Conservation (phyloP, 2,888 invertebrate species). For the Hypselothyrea guttata region DNA sequence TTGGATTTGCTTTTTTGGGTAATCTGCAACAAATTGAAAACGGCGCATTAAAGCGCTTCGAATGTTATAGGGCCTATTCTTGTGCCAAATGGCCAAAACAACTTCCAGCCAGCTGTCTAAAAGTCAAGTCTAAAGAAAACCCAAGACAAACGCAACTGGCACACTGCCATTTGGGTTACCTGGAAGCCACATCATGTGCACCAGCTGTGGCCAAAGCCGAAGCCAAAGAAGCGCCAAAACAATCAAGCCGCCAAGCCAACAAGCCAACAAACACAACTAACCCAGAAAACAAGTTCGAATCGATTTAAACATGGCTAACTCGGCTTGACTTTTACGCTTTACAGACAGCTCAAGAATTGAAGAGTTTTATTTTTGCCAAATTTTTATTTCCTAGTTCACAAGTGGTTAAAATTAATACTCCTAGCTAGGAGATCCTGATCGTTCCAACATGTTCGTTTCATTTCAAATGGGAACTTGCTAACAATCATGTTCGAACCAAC, state of each 20-base stretch:
- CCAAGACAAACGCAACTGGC: conserved; percentile 63
- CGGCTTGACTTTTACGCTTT: too few relatives aligned
- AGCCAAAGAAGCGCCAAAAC: conserved; percentile 59
- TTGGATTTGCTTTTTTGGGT: conserved; percentile 44
- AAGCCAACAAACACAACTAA: conserved; percentile 46
- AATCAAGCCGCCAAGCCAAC: conserved; percentile 56
- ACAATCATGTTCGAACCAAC: too few relatives aligned
- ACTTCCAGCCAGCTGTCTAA: conserved; percentile 10
- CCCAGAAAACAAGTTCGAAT: conserved; percentile 19
- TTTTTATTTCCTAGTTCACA: too few relatives aligned
- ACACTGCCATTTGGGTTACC: conserved; percentile 71
- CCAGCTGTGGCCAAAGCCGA: conserved; percentile 44
- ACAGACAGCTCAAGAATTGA: neutral
- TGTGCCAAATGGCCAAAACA: conserved; percentile 35
- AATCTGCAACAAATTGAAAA: conserved; percentile 38
- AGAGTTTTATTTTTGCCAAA: too few relatives aligned
- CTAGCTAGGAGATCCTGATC: too few relatives aligned
- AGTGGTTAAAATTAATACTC: too few relatives aligned
- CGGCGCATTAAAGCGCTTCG: conserved; percentile 39
- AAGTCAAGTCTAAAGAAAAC: conserved; percentile 31
- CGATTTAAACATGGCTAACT: neutral
- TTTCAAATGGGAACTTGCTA: too few relatives aligned
- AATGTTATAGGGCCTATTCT: conserved; percentile 11
- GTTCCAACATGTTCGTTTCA: too few relatives aligned
- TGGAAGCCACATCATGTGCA: conserved; percentile 56